These are phyloP conservation scores for Carcharodon carcharias DNA, from an alignment of 2,797 vertebrate genomes.

Conservation along the genomic window DNA sequence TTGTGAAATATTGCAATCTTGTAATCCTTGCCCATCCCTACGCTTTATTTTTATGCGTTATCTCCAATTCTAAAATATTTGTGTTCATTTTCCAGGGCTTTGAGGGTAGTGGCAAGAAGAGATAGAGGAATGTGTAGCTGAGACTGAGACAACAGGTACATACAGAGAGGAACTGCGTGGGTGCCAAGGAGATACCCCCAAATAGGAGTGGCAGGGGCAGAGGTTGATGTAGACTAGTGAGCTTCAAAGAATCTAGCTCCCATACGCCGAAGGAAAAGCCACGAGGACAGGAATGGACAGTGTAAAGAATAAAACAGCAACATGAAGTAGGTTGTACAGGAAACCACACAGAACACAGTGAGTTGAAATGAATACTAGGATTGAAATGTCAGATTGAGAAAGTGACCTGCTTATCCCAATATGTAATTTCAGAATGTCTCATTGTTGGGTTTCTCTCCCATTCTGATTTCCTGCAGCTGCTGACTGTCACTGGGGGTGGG, in stretches of 20 bases:
- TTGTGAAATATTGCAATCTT: neutral
- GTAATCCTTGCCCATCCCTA: neutral
- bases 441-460: too few species aligned
- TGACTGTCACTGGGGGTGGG: too few species aligned
- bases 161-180: neutral
- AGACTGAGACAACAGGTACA: neutral
- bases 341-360: too few species aligned
- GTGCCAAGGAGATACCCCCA: neutral
- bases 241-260: neutral
- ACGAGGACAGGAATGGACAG: neutral
- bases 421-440: too few species aligned
- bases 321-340: neutral
- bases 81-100: neutral
- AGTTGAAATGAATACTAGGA: too few species aligned
- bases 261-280: neutral
- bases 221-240: neutral
- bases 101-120: neutral
- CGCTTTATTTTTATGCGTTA: too few species aligned
- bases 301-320: neutral
- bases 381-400: too few species aligned
- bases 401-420: too few species aligned
- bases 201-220: too few species aligned
- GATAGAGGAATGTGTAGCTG: neutral
- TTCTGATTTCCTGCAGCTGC: too few species aligned
- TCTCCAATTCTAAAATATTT: too few species aligned